Percentiles rank a stretch among this genome's conserved stretches.
Conservation (phyloP, 2,797 vertebrate species). For the Menidia menidia region DNA sequence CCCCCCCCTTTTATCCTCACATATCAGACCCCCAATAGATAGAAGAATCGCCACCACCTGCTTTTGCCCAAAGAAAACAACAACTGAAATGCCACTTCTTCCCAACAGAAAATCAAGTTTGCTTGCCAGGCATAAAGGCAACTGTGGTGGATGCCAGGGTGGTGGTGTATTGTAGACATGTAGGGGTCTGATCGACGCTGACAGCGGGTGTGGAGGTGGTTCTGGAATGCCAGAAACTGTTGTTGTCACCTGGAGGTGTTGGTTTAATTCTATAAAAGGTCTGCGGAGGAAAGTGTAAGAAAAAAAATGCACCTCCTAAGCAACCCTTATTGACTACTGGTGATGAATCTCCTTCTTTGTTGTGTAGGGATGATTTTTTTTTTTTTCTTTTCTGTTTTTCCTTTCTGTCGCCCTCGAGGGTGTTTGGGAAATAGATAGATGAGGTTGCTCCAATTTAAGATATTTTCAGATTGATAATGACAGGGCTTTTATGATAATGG, state of each 20-base stretch:
- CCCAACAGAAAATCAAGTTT: slow-evolving; percentile 10
- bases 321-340: slow-evolving; percentile 10
- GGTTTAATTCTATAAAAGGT: slow-evolving; percentile 58
- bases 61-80: background rate
- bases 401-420: background rate
- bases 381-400: slow-evolving; percentile 11
- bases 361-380: slow-evolving; percentile 13
- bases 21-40: background rate
- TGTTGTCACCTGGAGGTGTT: slow-evolving; percentile 64
- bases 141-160: slow-evolving; percentile 36
- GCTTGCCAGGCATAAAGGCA: slow-evolving; percentile 19
- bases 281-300: slow-evolving; percentile 43
- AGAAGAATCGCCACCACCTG: background rate
- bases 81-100: slow-evolving; percentile 1
- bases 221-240: slow-evolving; percentile 68
- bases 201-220: slow-evolving; percentile 78
- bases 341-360: slow-evolving; percentile 6
- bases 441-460: slow-evolving; percentile 3
- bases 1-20: background rate
- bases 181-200: slow-evolving; percentile 61
- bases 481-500: background rate
- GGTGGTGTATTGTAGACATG: slow-evolving; percentile 40
- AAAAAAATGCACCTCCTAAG: slow-evolving; percentile 29
- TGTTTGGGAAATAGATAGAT: slow-evolving; percentile 8
- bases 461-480: slow-evolving; percentile 17